Evolutionary conservation across 1,140 invertebrate species (phyloP).

Genomic region (Fopius arisanus): DNA sequence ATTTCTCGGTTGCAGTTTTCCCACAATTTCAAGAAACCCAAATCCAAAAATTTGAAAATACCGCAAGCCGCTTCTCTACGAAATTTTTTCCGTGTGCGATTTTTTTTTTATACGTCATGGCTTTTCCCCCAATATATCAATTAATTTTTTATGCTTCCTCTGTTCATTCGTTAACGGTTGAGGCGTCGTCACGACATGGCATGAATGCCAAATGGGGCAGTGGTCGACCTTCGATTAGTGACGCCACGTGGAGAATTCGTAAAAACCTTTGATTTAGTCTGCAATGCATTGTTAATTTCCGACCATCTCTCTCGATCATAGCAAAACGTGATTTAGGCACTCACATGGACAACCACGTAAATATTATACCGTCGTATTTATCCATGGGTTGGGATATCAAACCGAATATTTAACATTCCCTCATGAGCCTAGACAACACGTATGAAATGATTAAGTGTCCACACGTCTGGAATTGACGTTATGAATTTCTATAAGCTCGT

Average conservation of each 20-base stretch:
- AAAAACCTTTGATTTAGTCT: neutral
- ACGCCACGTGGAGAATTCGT: neutral
- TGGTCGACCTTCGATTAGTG: neutral
- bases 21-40: too few species aligned
- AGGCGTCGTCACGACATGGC: neutral
- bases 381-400: conserved; percentile 9
- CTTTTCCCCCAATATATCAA: too few species aligned
- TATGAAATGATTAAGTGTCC: neutral
- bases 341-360: neutral
- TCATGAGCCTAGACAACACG: neutral
- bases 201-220: neutral
- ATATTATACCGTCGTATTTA: conserved; percentile 2
- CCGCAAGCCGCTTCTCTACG: too few species aligned
- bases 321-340: neutral
- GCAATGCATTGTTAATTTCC: neutral
- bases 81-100: too few species aligned
- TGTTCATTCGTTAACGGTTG: neutral
- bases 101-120: too few species aligned
- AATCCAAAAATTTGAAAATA: too few species aligned
- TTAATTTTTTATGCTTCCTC: too few species aligned
- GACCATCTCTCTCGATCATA: neutral
- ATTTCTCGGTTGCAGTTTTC: too few species aligned
- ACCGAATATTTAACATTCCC: conserved; percentile 29
- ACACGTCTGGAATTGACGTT: neutral
- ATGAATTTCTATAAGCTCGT: neutral